Conservation (phyloP, 1,140 invertebrate species). For the Druon quercuslanigerum region DNA sequence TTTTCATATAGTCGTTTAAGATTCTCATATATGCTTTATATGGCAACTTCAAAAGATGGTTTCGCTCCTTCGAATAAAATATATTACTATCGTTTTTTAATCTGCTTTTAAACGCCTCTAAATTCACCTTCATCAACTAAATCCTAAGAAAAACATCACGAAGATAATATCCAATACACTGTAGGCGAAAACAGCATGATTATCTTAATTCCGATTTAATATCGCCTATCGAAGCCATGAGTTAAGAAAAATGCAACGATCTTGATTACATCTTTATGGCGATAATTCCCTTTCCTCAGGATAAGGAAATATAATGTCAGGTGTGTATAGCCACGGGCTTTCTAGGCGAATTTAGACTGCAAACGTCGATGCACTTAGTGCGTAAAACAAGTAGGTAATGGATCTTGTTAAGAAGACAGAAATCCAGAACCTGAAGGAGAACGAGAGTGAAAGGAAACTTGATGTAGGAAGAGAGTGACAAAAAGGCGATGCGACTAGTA, state of each 20-base stretch:
- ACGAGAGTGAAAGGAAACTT: conserved; percentile 21
- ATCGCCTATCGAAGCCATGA: neutral
- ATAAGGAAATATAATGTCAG: too few species aligned
- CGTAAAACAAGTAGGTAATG: too few species aligned
- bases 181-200: conserved; percentile 5
- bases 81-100: too few species aligned
- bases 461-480: conserved; percentile 24
- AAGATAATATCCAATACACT: neutral
- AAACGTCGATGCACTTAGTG: too few species aligned
- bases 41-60: too few species aligned
- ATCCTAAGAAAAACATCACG: neutral
- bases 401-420: neutral
- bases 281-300: too few species aligned
- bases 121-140: conserved; percentile 12
- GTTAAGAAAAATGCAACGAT: neutral
- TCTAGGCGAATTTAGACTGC: too few species aligned
- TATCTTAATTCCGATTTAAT: conserved; percentile 1
- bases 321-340: too few species aligned
- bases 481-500: conserved; percentile 25
- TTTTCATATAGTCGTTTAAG: too few species aligned
- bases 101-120: conserved; percentile 8
- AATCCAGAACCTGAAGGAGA: neutral
- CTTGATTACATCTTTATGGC: too few species aligned
- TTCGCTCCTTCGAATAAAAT: too few species aligned
- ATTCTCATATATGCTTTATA: too few species aligned